Base-by-base conservation (phyloP, 1,140 invertebrate species). In the Scaptomyza pallida region DNA sequence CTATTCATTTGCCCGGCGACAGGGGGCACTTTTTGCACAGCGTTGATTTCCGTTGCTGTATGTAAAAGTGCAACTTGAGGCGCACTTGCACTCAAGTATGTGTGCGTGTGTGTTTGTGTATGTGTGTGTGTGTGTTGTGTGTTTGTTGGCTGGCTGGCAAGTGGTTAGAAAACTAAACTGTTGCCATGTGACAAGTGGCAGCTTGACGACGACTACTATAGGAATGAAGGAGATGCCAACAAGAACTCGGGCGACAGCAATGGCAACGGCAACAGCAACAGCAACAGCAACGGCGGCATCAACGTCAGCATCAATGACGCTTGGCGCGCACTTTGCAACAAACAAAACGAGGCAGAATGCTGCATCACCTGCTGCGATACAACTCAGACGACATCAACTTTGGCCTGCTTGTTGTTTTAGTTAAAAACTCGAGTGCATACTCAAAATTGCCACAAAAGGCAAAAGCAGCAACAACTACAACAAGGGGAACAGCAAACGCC, bases 121-220 rank as follows among this genome's bases (percentile, higher is more conserved):
- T 41, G 59, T 67, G 52, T 44, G 44, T 56, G 43, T 55, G 44
- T 51, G 26, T 52, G 23, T 33, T 52, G 33, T 30, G 12, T 61
- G 45, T 40, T 3, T 33, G 57, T 71, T 43, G 30, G 57, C 63
- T 72, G 63, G 73, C 70, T 73, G 73, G 73, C 70, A 76, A 76
- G 73, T 85, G 73, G 75, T 83, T 77, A 75, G 70, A 75, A 81
- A 88, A 86, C 81, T 86, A 86, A 86, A 88, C 81, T 86, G 81
- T 86, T 86, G 82, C 81, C 77, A 86, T 86, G 82, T 86, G 81
- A 88, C 81, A 86, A 86, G 81, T 86, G 82, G 73, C 82, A 86
- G 81, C 81, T 86, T 86, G 81, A 86, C 74, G 33, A 37, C 33
- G 81, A 86, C 73, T 69, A 62, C 63, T 48, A 72, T 60, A 67